Base-by-base conservation (phyloP, 2,113 vertebrate genomes). In the Sterrhoptilus dennistouni region DNA sequence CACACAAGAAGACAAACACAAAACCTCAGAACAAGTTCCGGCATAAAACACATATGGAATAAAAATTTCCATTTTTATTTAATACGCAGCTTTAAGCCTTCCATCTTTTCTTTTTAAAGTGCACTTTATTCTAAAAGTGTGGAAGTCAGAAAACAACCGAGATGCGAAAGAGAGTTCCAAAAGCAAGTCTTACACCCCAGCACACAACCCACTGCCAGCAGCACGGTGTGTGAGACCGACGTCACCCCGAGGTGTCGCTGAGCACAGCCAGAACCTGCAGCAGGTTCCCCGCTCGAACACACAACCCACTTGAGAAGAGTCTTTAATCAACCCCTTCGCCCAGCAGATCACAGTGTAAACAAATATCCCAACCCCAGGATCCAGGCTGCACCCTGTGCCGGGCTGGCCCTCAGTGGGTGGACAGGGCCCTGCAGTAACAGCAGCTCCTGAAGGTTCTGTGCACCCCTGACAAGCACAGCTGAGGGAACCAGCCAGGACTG, bases 401-500 rank as follows among this genome's bases (percentile, higher is more conserved):
- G 78, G 84, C 88, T 85, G 81, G 70, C 91, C 88, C 88, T 31
- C 66, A 78, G 65, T 3, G 71, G 52, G 53, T 12, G 83, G 92
- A 61, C 94, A 69, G 50, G 57, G 95, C 89, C 93, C 93, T 69
- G 94, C 68, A 49, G 17, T 27, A 87, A 74, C 72, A 69, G 3
- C 28, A 28, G 74, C 25, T 61, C 33, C 52, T 52, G 74, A 64
- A 76, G 63, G 64, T 25, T 36, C 66, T 86, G 77, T 49, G 90
- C 92, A 78, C 3, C 40, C n/a, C 40, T 54, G 40, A 49, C 69
- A 33, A 42, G 90, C 91, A 70, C 93, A 92, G 96, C 59, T 52
- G 91, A 93, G 45, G 49, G 70, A 95, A 89, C 23, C 92, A 89
- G 80, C 70, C 93, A 94, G 59, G 52, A 47, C 84, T 81, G 78